Conservation (phyloP, 2,888 invertebrate species). For the Tribolium freemani region DNA sequence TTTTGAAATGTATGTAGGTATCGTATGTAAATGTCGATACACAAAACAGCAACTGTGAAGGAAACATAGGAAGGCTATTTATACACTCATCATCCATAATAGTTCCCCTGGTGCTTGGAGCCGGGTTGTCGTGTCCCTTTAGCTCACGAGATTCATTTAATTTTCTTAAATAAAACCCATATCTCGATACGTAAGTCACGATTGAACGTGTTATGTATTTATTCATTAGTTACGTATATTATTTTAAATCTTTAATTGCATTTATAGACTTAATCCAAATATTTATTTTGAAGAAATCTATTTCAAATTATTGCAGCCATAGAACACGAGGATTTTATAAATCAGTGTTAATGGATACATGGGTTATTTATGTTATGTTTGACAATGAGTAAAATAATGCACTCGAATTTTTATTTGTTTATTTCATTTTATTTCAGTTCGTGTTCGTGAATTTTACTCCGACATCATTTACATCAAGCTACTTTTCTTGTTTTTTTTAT, state of each 20-base stretch:
- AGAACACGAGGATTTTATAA: constrained; percentile 23
- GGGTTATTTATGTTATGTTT: constrained; percentile 34
- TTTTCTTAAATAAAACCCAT: background rate
- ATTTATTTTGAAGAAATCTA: constrained; percentile 25
- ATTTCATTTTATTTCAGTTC: constrained; percentile 14
- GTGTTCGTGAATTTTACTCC: background rate
- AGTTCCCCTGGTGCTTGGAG: constrained; percentile 26
- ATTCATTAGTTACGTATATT: background rate
- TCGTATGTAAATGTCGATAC: too few relatives aligned
- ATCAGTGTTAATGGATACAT: constrained; percentile 25
- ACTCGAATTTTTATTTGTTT: constrained; percentile 30
- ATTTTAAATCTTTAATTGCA: constrained; percentile 9
- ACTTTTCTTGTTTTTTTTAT: background rate
- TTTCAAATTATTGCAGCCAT: constrained; percentile 19
- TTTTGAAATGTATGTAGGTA: too few relatives aligned
- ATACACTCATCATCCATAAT: background rate
- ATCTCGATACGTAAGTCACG: background rate
- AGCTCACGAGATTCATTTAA: background rate
- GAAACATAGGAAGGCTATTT: constrained; percentile 9
- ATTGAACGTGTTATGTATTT: background rate
- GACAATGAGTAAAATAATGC: constrained; percentile 34
- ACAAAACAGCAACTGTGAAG: background rate
- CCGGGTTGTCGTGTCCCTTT: constrained; percentile 7
- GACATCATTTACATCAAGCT: background rate
- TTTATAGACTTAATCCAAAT: constrained; percentile 8